These are phyloP conservation scores for Myxocyprinus asiaticus DNA, from an alignment of 2,113 vertebrate genomes.

Conservation along the genomic window DNA sequence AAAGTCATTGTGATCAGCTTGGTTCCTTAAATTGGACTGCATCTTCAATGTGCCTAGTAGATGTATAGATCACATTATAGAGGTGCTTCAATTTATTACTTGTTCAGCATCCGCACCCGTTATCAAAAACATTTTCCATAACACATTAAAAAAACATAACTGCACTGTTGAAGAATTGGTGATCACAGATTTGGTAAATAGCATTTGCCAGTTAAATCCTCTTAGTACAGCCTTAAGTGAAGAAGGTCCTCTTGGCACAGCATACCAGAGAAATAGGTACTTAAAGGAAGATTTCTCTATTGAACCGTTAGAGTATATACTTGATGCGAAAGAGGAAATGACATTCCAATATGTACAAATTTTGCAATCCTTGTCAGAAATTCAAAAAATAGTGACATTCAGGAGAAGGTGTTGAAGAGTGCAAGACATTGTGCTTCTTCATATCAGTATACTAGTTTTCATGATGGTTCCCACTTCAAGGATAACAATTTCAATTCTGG, in stretches of 20 bases:
- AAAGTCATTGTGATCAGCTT: too few relatives aligned
- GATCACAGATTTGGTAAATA: background rate
- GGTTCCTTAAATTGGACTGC: conserved; percentile 58
- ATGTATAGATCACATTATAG: conserved; percentile 52
- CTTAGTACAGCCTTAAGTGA: background rate
- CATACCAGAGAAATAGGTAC: conserved; percentile 41
- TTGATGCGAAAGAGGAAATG: conserved; percentile 43
- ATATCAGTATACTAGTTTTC: conserved; percentile 44
- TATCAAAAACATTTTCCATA: background rate
- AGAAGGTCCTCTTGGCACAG: conserved; percentile 38
- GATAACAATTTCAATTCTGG: conserved; percentile 37
- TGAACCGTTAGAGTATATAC: conserved; percentile 52
- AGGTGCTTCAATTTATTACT: conserved; percentile 53
- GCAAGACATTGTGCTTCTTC: background rate
- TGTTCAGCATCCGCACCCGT: conserved; percentile 6
- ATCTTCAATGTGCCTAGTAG: conserved; percentile 56
- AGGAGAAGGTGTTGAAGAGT: conserved; percentile 30
- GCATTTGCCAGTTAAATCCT: conserved; percentile 1
- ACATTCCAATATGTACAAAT: conserved; percentile 56
- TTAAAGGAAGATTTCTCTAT: conserved; percentile 46
- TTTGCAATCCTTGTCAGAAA: conserved; percentile 50
- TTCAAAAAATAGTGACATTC: conserved; percentile 49
- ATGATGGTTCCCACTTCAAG: conserved; percentile 47
- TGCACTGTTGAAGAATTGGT: background rate
- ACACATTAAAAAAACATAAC: background rate